These are phyloP conservation scores for Chrysochloris asiatica DNA, from an alignment of 2,113 vertebrate genomes.

Conservation along the genomic window DNA sequence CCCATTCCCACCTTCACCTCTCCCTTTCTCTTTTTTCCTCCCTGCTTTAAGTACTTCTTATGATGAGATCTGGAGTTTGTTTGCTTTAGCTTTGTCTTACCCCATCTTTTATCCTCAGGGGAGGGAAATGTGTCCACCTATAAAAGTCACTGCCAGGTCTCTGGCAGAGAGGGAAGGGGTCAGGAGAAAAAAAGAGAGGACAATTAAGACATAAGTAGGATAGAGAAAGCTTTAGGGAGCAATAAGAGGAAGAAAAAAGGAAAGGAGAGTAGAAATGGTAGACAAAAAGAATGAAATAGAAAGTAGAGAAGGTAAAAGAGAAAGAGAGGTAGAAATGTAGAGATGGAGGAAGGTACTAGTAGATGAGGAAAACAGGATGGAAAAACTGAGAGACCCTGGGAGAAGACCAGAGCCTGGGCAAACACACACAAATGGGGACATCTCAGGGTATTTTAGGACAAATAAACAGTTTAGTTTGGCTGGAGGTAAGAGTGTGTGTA, in stretches of 20 bases:
- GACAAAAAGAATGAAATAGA: background rate
- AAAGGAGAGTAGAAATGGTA: background rate
- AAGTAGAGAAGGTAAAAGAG: background rate
- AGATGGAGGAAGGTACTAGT: background rate
- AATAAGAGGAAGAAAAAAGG: background rate
- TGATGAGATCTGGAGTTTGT: conserved; percentile 48
- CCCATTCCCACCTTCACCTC: background rate
- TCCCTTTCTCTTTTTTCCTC: background rate
- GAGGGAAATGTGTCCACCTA: background rate
- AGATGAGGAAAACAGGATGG: conserved; percentile 29
- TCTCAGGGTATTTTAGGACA: background rate
- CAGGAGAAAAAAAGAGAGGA: background rate
- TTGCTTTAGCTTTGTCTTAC: conserved; percentile 48
- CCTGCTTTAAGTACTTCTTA: conserved; percentile 21
- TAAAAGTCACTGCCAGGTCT: background rate
- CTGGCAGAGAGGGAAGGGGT: background rate
- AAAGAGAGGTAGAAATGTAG: background rate
- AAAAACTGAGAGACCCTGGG: background rate
- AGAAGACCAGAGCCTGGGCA: background rate
- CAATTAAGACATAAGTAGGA: background rate
- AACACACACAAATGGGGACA: background rate
- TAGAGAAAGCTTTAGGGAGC: background rate
- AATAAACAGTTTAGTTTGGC: conserved; percentile 2
- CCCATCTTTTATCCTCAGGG: background rate
- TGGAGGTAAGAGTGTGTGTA: background rate